Evolutionary conservation across 2,113 vertebrate genomes (phyloP).

Genomic region (Indicator indicator): DNA sequence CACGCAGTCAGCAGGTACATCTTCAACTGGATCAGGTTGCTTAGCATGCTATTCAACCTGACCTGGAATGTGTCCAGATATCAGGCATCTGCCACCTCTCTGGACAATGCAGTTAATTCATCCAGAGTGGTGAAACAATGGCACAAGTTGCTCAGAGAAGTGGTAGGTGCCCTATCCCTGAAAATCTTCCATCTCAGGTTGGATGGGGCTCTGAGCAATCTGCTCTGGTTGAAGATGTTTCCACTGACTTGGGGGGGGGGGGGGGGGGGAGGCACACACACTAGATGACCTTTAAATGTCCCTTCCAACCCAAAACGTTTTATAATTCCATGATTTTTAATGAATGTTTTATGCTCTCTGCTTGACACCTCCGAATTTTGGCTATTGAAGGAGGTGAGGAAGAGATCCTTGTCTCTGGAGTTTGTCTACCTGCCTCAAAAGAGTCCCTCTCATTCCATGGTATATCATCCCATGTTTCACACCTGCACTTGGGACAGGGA

Average conservation of each 20-base stretch:
- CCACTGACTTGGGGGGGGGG: too few relatives aligned
- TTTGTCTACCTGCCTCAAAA: neutral
- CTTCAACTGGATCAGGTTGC: neutral
- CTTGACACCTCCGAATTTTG: neutral
- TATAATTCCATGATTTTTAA: neutral
- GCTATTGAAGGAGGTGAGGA: accelerated
- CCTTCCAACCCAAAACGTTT: too few relatives aligned
- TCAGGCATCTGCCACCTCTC: neutral
- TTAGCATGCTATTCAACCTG: neutral
- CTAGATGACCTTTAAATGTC: too few relatives aligned
- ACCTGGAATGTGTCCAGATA: neutral
- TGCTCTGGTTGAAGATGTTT: too few relatives aligned
- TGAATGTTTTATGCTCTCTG: neutral
- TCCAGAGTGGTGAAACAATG: too few relatives aligned
- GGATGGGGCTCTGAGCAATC: too few relatives aligned
- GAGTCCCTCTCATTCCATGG: neutral
- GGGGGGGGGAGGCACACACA: too few relatives aligned
- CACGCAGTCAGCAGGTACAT: neutral
- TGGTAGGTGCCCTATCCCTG: too few relatives aligned
- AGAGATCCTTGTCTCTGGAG: neutral
- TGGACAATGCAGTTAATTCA: neutral
- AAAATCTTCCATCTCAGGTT: too few relatives aligned
- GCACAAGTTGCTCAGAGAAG: too few relatives aligned
- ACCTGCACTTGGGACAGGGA: accelerated
- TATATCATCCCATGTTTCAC: accelerated